Evolutionary conservation across 2,797 vertebrate genomes (phyloP).

Genomic region (Cetoscarus ocellatus): DNA sequence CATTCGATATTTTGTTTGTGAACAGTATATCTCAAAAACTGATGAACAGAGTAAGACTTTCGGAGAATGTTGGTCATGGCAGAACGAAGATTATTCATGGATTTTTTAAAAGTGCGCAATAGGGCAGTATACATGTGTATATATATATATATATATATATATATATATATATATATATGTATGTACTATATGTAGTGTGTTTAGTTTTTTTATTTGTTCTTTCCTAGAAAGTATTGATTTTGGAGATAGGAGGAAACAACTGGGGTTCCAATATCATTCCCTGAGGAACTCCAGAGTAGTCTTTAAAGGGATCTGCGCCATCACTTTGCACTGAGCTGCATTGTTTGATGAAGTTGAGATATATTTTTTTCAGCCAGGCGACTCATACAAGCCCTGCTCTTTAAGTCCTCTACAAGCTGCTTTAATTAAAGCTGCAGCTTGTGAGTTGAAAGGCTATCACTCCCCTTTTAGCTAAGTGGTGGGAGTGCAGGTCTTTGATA

Average conservation of each 20-base stretch:
- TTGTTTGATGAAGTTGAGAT: conserved; percentile 48
- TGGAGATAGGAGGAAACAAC: background rate
- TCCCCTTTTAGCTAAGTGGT: conserved; percentile 65
- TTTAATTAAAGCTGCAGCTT: conserved; percentile 76
- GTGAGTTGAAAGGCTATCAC: conserved; percentile 73
- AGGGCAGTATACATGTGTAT: too few species aligned
- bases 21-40: too few species aligned
- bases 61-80: too few species aligned
- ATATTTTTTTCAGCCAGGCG: conserved; percentile 11
- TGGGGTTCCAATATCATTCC: background rate
- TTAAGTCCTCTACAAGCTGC: conserved; percentile 49
- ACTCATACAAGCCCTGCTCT: conserved; percentile 38
- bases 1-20: too few species aligned
- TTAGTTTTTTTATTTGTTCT: too few species aligned
- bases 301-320: conserved; percentile 1
- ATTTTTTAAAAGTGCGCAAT: too few species aligned
- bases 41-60: too few species aligned
- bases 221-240: too few species aligned
- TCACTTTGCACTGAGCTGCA: conserved; percentile 1
- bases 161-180: too few species aligned
- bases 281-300: background rate
- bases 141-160: too few species aligned
- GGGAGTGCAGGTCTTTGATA: conserved; percentile 75
- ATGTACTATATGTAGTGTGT: too few species aligned
- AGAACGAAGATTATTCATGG: too few species aligned